Evolutionary conservation across 2,888 invertebrate genomes (phyloP), one percentile per base, ranked within the genome.

Genomic region (Caenorhabditis drosophilae): DNA sequence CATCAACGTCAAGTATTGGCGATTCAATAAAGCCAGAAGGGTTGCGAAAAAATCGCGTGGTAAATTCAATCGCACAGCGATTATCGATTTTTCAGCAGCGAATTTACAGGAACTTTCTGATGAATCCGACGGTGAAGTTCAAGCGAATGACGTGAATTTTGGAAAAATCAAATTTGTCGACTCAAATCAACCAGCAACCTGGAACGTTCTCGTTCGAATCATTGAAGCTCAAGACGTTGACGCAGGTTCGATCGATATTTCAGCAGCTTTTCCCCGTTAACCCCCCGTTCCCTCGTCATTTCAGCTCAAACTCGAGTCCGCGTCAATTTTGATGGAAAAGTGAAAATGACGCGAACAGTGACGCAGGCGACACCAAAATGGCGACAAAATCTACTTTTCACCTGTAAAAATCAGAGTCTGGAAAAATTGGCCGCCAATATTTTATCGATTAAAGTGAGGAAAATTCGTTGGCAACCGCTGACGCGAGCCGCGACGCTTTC

Each of bases 161-260:
- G 71, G 67, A n/a, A 62, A 51, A 38, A 41, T 47, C 4, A 51
- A 67, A 23, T 48, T 67, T 16, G 41, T 51, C 34, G 66, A 74
- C 46, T 59, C 68, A 1, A 68, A 66, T 48, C 64, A 72, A n/a
- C 58, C 62, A 25, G 55, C 52, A 15, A 71, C 62, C 11, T 74
- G 70, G 66, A 67, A 74, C 49, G 62, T 74, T 40, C 51, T 72
- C 18, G 50, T 76, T 9, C 46, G 76, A 20, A 44, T 72, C 2
- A 76, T 76, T 49, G 70, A 74, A 31, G 73, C 70, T 18, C 60
- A 70, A 12, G 73, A 76, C 49, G 57, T 76, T 22, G 47, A 57
- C 27, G 34, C 60, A 27, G 61, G 60, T 54, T 31, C 31, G 12
- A 31, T 31, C 31, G 12, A 31, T 31, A 40, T 40, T 9, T 40